Percentiles rank a stretch among this genome's conserved stretches.
Evolutionary conservation across 2,797 vertebrate genomes (phyloP).

Genomic region (Xiphophorus birchmanni): DNA sequence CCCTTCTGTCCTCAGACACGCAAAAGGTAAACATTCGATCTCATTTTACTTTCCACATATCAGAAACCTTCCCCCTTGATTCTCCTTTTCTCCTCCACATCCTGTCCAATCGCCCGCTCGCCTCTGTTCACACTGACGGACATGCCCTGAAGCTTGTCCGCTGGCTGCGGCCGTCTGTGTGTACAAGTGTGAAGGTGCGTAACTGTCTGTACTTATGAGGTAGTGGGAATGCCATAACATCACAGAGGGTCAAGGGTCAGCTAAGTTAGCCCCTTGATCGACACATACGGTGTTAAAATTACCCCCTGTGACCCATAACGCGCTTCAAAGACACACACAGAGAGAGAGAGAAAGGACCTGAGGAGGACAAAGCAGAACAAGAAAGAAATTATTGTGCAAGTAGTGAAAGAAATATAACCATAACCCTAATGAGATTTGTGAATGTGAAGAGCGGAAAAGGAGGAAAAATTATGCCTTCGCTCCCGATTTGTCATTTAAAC

Average conservation of each 20-base stretch:
- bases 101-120: not conserved
- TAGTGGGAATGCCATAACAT: not conserved
- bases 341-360: not conserved
- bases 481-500: not conserved
- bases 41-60: constrained; percentile 30
- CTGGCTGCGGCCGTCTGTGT: not conserved
- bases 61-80: not conserved
- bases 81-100: not conserved
- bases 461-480: not conserved
- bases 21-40: constrained; percentile 25
- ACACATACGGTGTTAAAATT: not conserved
- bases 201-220: not conserved
- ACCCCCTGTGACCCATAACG: not conserved
- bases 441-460: not conserved
- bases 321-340: not conserved
- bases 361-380: not conserved
- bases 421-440: not conserved
- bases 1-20: constrained; percentile 81
- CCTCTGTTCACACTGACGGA: not conserved
- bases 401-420: not conserved
- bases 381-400: not conserved
- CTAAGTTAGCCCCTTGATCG: not conserved
- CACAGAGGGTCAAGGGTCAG: not conserved
- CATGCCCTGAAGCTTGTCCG: not conserved
- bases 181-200: not conserved